Conservation (phyloP, 2,888 invertebrate genomes). For the Andrena bicolor region DNA sequence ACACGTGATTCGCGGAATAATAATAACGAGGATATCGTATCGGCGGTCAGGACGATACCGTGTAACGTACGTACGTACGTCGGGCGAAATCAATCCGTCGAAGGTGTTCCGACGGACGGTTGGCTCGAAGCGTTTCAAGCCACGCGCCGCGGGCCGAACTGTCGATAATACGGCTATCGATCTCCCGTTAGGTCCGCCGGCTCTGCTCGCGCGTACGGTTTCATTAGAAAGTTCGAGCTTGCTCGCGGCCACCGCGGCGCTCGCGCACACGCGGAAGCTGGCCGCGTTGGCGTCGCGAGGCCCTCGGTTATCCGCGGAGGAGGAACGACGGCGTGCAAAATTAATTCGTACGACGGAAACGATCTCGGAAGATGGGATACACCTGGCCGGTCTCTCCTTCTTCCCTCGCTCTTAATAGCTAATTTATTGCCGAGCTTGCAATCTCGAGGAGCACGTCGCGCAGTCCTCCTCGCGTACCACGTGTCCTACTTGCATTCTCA, state of each 20-base stretch:
- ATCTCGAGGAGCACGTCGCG: conserved; percentile 44
- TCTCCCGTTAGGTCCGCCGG: conserved; percentile 31
- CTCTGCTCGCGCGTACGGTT: neutral
- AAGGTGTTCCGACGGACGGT: conserved; percentile 17
- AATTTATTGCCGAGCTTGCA: conserved; percentile 62
- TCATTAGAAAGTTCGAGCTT: neutral
- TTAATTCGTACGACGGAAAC: conserved; percentile 14
- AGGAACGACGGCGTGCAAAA: neutral
- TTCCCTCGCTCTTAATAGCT: conserved; percentile 40
- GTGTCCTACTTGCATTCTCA: conserved; percentile 62
- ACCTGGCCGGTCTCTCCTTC: conserved; percentile 9
- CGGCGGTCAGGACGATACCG: conserved; percentile 9
- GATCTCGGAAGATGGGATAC: neutral
- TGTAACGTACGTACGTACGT: conserved; percentile 22
- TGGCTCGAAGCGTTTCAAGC: conserved; percentile 27
- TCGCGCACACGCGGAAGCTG: neutral
- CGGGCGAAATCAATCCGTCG: conserved; percentile 29
- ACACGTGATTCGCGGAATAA: conserved; percentile 4
- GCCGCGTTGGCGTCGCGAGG: neutral
- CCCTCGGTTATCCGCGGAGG: neutral
- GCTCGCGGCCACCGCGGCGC: neutral
- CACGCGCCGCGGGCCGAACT: conserved; percentile 48
- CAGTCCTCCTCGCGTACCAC: conserved; percentile 23
- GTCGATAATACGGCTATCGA: conserved; percentile 68
- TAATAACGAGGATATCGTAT: neutral